Conservation (phyloP, 2,888 invertebrate genomes). For the Platycnemis pennipes region DNA sequence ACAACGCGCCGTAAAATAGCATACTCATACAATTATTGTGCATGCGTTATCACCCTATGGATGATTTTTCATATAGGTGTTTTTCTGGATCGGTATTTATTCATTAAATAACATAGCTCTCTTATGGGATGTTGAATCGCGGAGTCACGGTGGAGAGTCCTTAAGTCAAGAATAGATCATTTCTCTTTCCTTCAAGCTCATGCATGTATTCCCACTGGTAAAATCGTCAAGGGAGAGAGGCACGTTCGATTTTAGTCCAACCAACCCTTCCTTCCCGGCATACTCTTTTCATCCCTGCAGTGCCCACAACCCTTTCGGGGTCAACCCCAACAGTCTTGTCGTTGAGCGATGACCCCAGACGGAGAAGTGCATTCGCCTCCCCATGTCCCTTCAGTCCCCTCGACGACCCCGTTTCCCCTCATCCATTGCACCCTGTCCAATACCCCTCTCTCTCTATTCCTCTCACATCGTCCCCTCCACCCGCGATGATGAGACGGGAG, state of each 20-base stretch:
- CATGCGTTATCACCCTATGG: no score
- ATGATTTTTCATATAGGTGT: no score
- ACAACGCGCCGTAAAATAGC: no score
- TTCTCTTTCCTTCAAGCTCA: not conserved
- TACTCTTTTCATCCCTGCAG: not conserved
- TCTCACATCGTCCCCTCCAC: not conserved
- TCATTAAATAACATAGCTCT: no score
- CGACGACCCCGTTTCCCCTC: not conserved
- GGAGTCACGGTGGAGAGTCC: no score
- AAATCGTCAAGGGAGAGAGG: not conserved
- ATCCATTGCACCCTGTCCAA: not conserved
- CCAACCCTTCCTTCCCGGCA: not conserved
- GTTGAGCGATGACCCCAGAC: conserved; percentile 2
- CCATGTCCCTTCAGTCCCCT: not conserved
- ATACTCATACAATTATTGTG: no score
- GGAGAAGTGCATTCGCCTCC: not conserved
- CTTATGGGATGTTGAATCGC: no score
- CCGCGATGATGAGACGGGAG: not conserved
- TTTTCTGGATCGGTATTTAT: no score
- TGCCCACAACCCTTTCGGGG: not conserved
- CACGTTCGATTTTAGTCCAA: not conserved
- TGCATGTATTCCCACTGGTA: not conserved
- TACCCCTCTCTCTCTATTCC: not conserved
- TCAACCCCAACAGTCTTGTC: not conserved
- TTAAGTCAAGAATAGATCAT: no score